A percentile compares a stretch with the other conserved stretches of the same genome.
Evolutionary conservation across 2,888 invertebrate genomes (phyloP).

Genomic region (Phyllotreta striolata): DNA sequence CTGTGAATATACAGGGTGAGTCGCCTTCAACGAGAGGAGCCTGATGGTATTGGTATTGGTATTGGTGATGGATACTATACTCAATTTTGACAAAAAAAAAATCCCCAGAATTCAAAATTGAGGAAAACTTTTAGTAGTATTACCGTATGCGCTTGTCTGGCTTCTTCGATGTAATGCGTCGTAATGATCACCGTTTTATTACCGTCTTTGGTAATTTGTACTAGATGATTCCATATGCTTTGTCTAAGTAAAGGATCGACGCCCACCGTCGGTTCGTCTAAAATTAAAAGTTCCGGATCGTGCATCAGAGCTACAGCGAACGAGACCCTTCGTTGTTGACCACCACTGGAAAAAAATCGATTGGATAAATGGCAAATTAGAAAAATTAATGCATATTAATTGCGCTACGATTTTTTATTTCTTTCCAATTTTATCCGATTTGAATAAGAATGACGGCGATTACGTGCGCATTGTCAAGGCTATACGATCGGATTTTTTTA

Average conservation of each 20-base stretch:
- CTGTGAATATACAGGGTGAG: too few relatives aligned
- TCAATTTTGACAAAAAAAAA: too few relatives aligned
- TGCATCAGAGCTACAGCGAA: constrained; percentile 88
- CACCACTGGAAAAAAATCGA: constrained; percentile 71
- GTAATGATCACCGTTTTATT: constrained; percentile 85
- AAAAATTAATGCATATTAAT: neutral
- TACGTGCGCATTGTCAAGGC: constrained; percentile 1
- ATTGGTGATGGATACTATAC: too few relatives aligned
- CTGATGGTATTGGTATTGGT: too few relatives aligned
- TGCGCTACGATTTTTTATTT: neutral
- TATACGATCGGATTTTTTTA: constrained; percentile 60
- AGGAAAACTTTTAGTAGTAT: constrained; percentile 44
- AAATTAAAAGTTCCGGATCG: constrained; percentile 86
- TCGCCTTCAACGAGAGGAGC: too few relatives aligned
- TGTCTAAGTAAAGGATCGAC: constrained; percentile 89
- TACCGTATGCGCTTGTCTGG: constrained; percentile 82
- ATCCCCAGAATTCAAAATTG: neutral
- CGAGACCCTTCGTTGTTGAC: constrained; percentile 88
- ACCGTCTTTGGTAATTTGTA: constrained; percentile 77
- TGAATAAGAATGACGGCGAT: constrained; percentile 14
- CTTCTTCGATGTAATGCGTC: constrained; percentile 89
- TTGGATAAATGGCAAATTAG: neutral
- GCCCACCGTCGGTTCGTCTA: constrained; percentile 94
- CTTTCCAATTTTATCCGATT: neutral
- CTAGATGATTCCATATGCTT: constrained; percentile 86